These are phyloP conservation scores for Acanthiza pusilla DNA, from an alignment of 2,797 vertebrate species.

Conservation along the genomic window DNA sequence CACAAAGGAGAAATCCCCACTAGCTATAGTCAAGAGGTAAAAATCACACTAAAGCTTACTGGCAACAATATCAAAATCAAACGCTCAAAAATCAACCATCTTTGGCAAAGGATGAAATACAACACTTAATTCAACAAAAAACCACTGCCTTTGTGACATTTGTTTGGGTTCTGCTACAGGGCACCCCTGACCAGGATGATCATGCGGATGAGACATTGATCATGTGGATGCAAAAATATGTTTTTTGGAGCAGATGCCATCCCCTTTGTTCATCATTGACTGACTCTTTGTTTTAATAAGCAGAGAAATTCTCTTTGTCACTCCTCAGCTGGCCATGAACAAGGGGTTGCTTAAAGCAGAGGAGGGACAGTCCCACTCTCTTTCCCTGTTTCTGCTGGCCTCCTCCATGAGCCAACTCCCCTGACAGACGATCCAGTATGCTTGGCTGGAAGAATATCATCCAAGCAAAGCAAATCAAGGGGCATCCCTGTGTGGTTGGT, in stretches of 20 bases:
- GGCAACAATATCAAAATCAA: no score
- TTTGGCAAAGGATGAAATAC: no score
- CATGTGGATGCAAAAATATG: neutral
- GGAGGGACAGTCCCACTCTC: neutral
- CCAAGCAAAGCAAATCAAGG: neutral
- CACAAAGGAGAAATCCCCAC: no score
- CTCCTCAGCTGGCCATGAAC: neutral
- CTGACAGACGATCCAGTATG: accelerated
- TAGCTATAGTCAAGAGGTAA: no score
- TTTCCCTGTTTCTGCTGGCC: neutral
- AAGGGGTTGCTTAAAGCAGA: neutral
- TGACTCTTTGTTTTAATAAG: neutral
- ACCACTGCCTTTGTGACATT: neutral
- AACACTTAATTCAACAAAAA: no score
- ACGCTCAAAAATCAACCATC: no score
- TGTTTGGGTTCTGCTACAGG: neutral
- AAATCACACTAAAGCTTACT: no score
- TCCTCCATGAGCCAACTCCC: neutral
- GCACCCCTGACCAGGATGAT: neutral
- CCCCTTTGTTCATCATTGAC: neutral
- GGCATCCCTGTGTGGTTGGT: accelerated
- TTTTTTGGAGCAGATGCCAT: neutral
- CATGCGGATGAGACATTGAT: neutral
- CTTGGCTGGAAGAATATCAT: neutral
- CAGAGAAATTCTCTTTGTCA: neutral